Base-by-base conservation (phyloP, 53 echinoderm and acorn worm genomes). In the Hippasteria phrygiana region DNA sequence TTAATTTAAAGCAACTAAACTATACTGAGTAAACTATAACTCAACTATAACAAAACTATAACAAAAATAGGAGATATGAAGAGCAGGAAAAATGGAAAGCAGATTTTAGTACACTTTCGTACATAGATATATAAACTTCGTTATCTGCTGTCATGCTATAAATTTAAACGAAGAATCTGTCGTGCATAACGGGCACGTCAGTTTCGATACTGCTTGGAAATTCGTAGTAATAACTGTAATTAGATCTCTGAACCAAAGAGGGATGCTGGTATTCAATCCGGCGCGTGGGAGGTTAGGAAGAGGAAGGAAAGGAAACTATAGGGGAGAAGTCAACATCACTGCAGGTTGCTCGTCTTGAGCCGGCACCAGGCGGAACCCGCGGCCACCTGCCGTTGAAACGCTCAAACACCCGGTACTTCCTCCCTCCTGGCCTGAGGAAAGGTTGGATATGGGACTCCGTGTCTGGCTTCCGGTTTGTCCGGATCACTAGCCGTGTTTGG, bases 341-440 rank as follows among this genome's bases (percentile, higher is more conserved):
- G 59, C 26, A 24, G 26, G 59, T 59, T 45, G 59, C 26, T 2
- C 16, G 59, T 42, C 3, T 17, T 18, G 59, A 24, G 79, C 20
- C 47, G 76, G 76, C 79, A 79, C 1, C 74, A 42, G 79, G 79
- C 79, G 85, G 71, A 71, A 85, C 85, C 48, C 34, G n/a, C 17
- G 35, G 54, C 85, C 85, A 85, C 85, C 85, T 85, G 85, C 85
- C 85, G 85, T 45, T 42, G 51, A 35, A 64, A 37, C 42, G 85
- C 56, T 37, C 5, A 59, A 56, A 55, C 59, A 59, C 55, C 16
- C 78, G 37, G 51, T 35, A 33, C 50, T 53, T 71, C 85, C 85
- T 47, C 53, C 35, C 37, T 13, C 36, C 59, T 37, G 41, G 20
- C 17, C 56, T 51, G 41, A 40, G 3, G 62, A 42, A 40, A 56